Percentiles rank a stretch among this genome's conserved stretches.
These are phyloP conservation scores for Catharus ustulatus DNA, from an alignment of 2,797 vertebrate species.

Conservation along the genomic window DNA sequence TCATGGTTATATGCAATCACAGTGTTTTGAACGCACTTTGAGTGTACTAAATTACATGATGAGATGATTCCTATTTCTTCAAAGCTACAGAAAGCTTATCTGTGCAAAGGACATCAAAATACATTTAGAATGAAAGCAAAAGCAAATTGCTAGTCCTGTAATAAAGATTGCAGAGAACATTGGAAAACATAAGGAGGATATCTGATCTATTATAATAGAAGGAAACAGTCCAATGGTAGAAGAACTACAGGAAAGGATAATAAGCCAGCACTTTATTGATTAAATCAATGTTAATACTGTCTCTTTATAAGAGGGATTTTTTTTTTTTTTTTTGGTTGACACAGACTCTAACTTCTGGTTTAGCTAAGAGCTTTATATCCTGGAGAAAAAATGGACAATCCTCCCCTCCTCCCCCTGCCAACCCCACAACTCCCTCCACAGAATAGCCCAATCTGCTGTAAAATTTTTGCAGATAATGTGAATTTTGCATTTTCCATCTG, in stretches of 20 bases:
- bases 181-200: background rate
- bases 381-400: background rate
- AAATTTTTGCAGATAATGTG: background rate
- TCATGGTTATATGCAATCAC: background rate
- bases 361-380: background rate
- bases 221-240: background rate
- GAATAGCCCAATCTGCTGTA: background rate
- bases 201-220: conserved; percentile 1
- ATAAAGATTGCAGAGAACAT: background rate
- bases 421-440: accelerated
- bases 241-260: background rate
- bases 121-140: background rate
- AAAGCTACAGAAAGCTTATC: background rate
- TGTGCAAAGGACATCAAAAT: background rate
- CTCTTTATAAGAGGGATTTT: background rate
- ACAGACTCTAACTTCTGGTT: background rate
- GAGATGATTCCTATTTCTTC: background rate
- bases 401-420: accelerated
- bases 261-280: background rate
- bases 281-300: background rate
- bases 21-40: background rate
- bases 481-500: background rate
- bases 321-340: background rate
- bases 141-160: background rate
- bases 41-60: background rate